These are phyloP conservation scores for Ceyx cyanopectus DNA, from an alignment of 2,113 vertebrate species.

Conservation along the genomic window DNA sequence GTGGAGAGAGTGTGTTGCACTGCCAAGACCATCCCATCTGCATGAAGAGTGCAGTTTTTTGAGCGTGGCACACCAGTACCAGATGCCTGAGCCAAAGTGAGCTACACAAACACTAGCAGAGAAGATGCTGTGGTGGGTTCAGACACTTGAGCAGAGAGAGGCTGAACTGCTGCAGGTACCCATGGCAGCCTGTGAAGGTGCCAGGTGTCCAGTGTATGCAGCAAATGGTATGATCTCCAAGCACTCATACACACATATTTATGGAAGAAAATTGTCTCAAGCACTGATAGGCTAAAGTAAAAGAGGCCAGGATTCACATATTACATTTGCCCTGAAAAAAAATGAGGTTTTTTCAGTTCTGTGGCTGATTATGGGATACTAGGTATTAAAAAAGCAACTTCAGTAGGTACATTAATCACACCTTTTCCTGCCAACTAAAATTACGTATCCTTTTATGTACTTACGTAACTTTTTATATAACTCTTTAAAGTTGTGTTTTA, in stretches of 20 bases:
- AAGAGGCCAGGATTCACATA: background rate
- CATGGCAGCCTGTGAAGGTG: background rate
- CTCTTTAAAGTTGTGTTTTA: background rate
- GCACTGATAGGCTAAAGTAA: background rate
- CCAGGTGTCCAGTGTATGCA: background rate
- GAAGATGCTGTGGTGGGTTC: background rate
- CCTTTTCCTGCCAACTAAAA: background rate
- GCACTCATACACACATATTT: fast-evolving
- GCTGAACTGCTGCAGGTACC: background rate
- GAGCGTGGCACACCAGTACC: background rate
- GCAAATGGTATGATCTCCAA: background rate
- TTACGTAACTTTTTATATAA: conserved; percentile 26
- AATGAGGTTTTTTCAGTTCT: background rate
- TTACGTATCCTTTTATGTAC: background rate
- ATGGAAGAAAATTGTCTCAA: background rate
- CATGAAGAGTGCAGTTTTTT: conserved; percentile 16
- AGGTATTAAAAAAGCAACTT: background rate
- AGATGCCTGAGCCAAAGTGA: conserved; percentile 39
- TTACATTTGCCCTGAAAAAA: background rate
- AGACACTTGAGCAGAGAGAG: background rate
- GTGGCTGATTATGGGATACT: background rate
- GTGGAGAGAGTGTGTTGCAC: background rate
- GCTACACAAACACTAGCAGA: background rate
- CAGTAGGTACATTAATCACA: background rate
- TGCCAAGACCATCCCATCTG: conserved; percentile 25